Conservation (phyloP, 2,797 vertebrate genomes). For the Sebastes itinus region DNA sequence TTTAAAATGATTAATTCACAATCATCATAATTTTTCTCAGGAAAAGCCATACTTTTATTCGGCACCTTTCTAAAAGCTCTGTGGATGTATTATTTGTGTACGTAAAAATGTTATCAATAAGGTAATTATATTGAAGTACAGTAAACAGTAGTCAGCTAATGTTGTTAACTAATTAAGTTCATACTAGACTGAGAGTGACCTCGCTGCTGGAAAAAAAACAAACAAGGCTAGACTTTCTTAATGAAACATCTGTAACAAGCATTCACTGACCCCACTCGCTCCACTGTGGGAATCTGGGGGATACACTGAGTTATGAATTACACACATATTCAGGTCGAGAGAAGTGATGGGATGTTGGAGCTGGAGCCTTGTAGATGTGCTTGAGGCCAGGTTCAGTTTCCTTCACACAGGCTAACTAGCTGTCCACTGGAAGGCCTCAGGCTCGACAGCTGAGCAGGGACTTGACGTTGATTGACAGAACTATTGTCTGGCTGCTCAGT, state of each 20-base stretch:
- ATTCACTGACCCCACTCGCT: conserved; percentile 7
- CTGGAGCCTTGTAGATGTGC: conserved; percentile 3
- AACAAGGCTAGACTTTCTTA: background rate
- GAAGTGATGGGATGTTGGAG: conserved; percentile 3
- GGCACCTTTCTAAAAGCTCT: too few relatives aligned
- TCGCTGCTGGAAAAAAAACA: background rate
- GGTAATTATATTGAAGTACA: background rate
- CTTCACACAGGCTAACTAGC: conserved; percentile 22
- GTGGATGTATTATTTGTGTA: too few relatives aligned
- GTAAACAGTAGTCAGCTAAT: background rate
- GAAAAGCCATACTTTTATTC: too few relatives aligned
- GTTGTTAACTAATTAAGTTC: background rate
- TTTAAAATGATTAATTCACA: too few relatives aligned
- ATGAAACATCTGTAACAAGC: background rate
- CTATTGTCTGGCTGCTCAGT: conserved; percentile 65
- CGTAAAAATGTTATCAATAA: too few relatives aligned
- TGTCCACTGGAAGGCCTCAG: conserved; percentile 39
- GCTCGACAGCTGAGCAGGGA: conserved; percentile 34
- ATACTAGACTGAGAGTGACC: background rate
- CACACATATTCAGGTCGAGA: conserved; percentile 20
- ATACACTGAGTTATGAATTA: conserved; percentile 11
- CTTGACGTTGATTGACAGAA: conserved; percentile 66
- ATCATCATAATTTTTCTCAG: too few relatives aligned
- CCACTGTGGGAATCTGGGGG: conserved; percentile 2
- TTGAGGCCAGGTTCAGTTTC: conserved; percentile 18